Evolutionary conservation across 2,888 invertebrate species (phyloP), one percentile per base, ranked within the genome.

Genomic region (Adineta ricciae): DNA sequence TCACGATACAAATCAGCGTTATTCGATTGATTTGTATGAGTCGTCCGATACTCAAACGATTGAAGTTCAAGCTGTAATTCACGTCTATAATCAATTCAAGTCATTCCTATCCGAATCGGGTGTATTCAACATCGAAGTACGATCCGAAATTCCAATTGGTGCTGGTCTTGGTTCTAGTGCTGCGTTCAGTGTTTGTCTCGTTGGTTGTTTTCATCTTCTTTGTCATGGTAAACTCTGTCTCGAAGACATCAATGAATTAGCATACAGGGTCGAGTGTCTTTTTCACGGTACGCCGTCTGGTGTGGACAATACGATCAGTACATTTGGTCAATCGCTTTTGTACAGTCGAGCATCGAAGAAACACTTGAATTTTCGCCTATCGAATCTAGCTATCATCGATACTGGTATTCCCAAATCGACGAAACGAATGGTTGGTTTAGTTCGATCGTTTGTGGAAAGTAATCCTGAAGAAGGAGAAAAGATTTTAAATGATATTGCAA

Each of bases 231-330:
- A 49, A 93, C 95, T 0, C 93, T 88, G 91, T 83, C 87, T 91
- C 78, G 92, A 93, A 85, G 90, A 93, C 50, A 94, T 96, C 87
- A 94, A 94, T 27, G 92, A 93, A 49, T 96, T 95, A 94, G 95
- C 96, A 5, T 94, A 93, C 87, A 93, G 93, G 86, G 94, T 94
- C 82, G 99, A 99, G 90, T 94, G 93, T 89, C 94, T 99, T 85
- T 95, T 96, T 91, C 99, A 99, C 90, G 97, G 97, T 0, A 93
- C 93, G 85, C 97, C 98, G 0, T 98, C 97, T 56, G 98, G 98
- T 7, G 93, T 99, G 87, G 99, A 99, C 91, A 98, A 98, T 90
- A 94, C 95, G 0, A 49, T 96, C 95, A 94, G 95, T 89, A 95
- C 96, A 0, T 96, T 93, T 90, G 99, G 99, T 91, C 87, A 86